Conservation (phyloP, 2,888 invertebrate genomes). For the Oligia fasciuncula region DNA sequence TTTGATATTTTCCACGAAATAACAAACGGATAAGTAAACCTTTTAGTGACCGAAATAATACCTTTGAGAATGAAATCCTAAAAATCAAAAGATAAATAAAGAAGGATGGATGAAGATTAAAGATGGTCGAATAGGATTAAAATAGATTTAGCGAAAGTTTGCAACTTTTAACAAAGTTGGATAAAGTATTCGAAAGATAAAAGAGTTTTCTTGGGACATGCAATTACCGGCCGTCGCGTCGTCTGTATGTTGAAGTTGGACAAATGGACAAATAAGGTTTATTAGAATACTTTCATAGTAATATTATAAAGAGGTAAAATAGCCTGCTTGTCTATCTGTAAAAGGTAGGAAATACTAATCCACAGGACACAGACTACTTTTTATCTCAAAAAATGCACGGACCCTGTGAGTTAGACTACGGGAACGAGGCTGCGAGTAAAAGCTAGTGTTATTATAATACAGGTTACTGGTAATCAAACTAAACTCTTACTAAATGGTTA, state of each 20-base stretch:
- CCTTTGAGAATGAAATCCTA: too few species aligned
- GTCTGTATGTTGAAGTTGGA: background rate
- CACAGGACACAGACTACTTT: background rate
- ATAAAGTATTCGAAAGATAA: slow-evolving; percentile 29
- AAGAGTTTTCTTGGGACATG: background rate
- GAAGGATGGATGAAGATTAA: slow-evolving; percentile 1
- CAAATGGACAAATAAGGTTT: background rate
- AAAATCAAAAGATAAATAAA: too few species aligned
- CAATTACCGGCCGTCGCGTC: background rate
- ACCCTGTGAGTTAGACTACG: background rate
- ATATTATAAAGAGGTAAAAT: background rate
- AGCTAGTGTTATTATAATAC: background rate
- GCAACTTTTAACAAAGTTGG: slow-evolving; percentile 49
- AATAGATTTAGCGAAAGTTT: slow-evolving; percentile 30
- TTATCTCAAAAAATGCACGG: background rate
- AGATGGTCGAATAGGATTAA: slow-evolving; percentile 32
- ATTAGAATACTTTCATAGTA: background rate
- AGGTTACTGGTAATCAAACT: background rate
- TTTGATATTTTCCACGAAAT: too few species aligned
- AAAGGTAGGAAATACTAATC: background rate
- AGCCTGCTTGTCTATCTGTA: background rate
- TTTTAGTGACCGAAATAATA: slow-evolving; percentile 5
- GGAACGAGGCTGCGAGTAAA: background rate
- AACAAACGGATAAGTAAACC: background rate
- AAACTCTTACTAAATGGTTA: slow-evolving; percentile 6